Evolutionary conservation across 2,797 vertebrate genomes (phyloP).

Genomic region (Gallirallus australis): DNA sequence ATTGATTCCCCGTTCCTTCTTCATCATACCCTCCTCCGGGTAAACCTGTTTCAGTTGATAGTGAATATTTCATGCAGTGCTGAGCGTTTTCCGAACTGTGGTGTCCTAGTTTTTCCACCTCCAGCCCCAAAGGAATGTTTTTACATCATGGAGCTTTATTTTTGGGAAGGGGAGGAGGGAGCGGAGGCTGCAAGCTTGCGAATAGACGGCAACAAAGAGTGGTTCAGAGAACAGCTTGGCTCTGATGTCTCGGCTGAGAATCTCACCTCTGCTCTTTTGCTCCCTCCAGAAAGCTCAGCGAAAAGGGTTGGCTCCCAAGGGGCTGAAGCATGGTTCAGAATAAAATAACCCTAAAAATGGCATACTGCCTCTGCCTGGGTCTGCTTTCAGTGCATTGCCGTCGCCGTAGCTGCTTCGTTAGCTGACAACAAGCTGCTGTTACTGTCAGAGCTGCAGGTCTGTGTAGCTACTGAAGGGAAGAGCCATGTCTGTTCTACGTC

Average conservation of each 20-base stretch:
- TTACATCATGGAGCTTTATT: slow-evolving; percentile 72
- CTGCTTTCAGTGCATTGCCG: background rate
- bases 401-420: background rate
- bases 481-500: background rate
- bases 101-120: slow-evolving; percentile 75
- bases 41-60: slow-evolving; percentile 72
- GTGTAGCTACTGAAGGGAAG: background rate
- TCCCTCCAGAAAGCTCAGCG: background rate
- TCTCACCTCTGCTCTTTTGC: background rate
- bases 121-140: slow-evolving; percentile 73
- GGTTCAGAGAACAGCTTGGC: slow-evolving; percentile 20
- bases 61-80: slow-evolving; percentile 76
- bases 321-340: background rate
- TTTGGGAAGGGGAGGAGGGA: slow-evolving; percentile 63
- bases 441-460: background rate
- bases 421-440: background rate
- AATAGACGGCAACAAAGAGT: slow-evolving; percentile 12
- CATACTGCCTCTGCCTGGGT: background rate
- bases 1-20: slow-evolving; percentile 50
- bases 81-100: slow-evolving; percentile 61
- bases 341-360: background rate
- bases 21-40: slow-evolving; percentile 63
- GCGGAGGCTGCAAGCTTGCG: slow-evolving; percentile 28
- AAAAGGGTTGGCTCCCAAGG: background rate
- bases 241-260: background rate